phyloP scores from a whole-genome alignment of 2,797 vertebrate species.

The Pyrocephalus nanus region DNA sequence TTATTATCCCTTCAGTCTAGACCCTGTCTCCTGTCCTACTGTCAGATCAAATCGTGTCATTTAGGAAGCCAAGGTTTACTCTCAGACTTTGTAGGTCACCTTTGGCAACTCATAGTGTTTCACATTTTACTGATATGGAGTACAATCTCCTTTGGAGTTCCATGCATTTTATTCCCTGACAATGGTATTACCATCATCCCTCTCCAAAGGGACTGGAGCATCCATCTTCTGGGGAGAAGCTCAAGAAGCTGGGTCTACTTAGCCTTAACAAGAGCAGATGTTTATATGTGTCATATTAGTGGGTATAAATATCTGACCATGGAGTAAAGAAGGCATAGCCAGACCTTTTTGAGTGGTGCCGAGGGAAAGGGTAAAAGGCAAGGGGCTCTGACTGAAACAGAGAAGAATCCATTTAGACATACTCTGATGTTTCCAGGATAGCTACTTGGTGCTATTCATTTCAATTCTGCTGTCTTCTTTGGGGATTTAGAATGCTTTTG shows the following conservation, averaged over 20 bases:
- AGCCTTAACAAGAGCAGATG: background rate
- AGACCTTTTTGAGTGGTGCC: background rate
- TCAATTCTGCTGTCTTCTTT: background rate
- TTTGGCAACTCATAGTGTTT: background rate
- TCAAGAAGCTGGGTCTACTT: background rate
- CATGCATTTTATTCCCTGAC: background rate
- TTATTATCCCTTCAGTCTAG: background rate
- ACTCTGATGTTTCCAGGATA: background rate
- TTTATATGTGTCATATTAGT: background rate
- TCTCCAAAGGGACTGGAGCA: background rate
- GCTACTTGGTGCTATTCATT: background rate
- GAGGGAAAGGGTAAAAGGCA: background rate
- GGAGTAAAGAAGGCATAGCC: background rate
- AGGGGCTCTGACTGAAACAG: background rate
- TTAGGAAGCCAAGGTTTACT: background rate
- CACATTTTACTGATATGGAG: background rate
- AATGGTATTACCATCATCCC: accelerated
- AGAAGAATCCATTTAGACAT: background rate
- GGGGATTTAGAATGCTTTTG: background rate
- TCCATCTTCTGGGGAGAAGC: background rate
- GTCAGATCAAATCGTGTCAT: background rate
- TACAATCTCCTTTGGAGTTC: background rate
- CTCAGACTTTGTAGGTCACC: background rate
- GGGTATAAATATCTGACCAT: background rate
- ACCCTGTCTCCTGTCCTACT: background rate